Evolutionary conservation across 2,888 invertebrate genomes (phyloP).

Genomic region (Laspeyria flexula): DNA sequence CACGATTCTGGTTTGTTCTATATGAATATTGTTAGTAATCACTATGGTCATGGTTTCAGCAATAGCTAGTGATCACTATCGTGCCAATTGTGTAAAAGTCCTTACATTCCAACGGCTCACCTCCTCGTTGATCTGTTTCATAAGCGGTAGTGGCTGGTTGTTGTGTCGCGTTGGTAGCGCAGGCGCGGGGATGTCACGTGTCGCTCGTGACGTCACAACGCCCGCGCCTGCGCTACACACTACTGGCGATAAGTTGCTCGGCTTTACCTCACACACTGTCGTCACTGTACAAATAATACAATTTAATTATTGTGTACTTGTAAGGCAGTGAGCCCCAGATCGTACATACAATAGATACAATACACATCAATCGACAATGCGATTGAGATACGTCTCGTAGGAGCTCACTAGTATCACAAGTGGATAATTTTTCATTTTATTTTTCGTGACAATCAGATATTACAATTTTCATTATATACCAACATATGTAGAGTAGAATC

Average conservation of each 20-base stretch:
- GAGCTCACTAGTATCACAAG: too few species aligned
- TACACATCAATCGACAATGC: too few species aligned
- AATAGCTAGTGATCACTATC: constrained; percentile 14
- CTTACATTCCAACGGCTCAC: constrained; percentile 52
- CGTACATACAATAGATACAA: too few species aligned
- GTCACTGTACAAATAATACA: constrained; percentile 56
- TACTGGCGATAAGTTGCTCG: constrained; percentile 68
- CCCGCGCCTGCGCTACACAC: constrained; percentile 36
- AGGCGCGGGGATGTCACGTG: constrained; percentile 25
- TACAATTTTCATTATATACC: too few species aligned
- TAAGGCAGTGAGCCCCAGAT: background rate
- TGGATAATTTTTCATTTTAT: too few species aligned
- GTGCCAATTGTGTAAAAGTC: constrained; percentile 13
- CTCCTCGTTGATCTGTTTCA: constrained; percentile 82
- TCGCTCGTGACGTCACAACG: constrained; percentile 30
- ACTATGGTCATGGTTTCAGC: constrained; percentile 15
- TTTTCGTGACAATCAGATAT: too few species aligned
- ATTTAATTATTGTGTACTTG: constrained; percentile 15
- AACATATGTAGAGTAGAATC: too few species aligned
- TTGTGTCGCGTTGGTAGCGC: constrained; percentile 61
- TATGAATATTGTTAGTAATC: constrained; percentile 13
- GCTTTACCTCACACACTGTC: constrained; percentile 74
- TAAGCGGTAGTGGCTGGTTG: constrained; percentile 72
- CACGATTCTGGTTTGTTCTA: constrained; percentile 1
- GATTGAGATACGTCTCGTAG: too few species aligned